Conservation (phyloP, 2,797 vertebrate species). For the Acestrorhynchus altus region DNA sequence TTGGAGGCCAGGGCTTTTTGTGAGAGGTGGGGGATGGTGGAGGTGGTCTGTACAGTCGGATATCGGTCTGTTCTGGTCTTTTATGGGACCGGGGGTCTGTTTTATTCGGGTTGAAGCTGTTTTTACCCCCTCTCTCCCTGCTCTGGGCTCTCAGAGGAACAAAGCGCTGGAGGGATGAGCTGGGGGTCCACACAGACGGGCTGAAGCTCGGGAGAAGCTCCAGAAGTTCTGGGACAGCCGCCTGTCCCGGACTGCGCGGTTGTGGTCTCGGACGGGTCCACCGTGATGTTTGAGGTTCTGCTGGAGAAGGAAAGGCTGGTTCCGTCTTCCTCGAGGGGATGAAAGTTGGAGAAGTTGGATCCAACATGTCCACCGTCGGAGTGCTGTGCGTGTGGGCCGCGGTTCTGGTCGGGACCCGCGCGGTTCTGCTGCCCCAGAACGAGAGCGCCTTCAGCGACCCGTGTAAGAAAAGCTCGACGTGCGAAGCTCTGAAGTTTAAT, state of each 20-base stretch:
- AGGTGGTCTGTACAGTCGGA: slow-evolving; percentile 40
- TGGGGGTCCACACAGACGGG: no score
- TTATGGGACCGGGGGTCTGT: not conserved
- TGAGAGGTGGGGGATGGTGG: slow-evolving; percentile 62
- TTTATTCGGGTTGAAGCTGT: not conserved
- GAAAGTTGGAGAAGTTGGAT: slow-evolving; percentile 2
- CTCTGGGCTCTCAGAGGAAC: not conserved
- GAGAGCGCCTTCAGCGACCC: slow-evolving; percentile 76
- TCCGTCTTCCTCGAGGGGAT: slow-evolving; percentile 3
- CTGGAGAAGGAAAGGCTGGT: slow-evolving; percentile 5
- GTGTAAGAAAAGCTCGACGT: slow-evolving; percentile 87
- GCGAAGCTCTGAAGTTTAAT: slow-evolving; percentile 86
- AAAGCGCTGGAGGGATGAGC: no score
- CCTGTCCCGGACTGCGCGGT: slow-evolving; percentile 8
- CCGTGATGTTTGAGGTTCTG: slow-evolving; percentile 40
- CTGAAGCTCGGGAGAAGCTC: slow-evolving; percentile 60
- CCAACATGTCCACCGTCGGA: slow-evolving; percentile 82
- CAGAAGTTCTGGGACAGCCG: slow-evolving; percentile 56
- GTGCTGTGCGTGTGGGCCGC: slow-evolving; percentile 73
- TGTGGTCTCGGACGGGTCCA: slow-evolving; percentile 26
- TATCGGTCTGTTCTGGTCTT: slow-evolving; percentile 14
- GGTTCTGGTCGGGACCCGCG: slow-evolving; percentile 57
- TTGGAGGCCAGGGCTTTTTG: slow-evolving; percentile 63
- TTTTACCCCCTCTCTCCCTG: not conserved
- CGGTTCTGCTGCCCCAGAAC: slow-evolving; percentile 70